These are phyloP conservation scores for Pseudanteris insignis DNA, from an alignment of 2,888 invertebrate species.

Conservation along the genomic window DNA sequence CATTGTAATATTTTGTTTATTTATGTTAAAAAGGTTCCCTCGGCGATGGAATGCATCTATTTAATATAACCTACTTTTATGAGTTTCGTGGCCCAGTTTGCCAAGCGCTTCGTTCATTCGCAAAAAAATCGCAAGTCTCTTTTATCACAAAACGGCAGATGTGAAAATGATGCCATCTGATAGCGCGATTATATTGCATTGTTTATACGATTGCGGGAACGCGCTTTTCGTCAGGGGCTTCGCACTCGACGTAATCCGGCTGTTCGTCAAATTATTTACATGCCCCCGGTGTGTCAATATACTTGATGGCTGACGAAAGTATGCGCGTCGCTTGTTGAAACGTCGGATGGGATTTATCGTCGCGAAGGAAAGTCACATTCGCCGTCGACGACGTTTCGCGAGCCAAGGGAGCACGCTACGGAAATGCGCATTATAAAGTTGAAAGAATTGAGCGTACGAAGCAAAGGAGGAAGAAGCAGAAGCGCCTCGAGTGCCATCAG, in stretches of 20 bases:
- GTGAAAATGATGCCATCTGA: too few species aligned
- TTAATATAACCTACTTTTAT: too few species aligned
- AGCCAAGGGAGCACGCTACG: neutral
- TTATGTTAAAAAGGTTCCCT: too few species aligned
- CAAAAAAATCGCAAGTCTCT: too few species aligned
- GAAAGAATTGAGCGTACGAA: neutral
- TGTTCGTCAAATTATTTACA: constrained; percentile 1
- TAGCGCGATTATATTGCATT: too few species aligned
- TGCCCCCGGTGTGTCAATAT: constrained; percentile 5
- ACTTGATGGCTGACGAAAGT: constrained; percentile 21
- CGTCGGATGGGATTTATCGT: constrained; percentile 30
- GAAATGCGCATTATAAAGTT: constrained; percentile 9
- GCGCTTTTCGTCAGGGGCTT: too few species aligned
- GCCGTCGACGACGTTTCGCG: constrained; percentile 7
- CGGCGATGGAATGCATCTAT: too few species aligned
- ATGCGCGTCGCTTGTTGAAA: constrained; percentile 34
- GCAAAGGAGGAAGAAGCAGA: neutral
- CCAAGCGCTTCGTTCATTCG: too few species aligned
- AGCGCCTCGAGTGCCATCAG: constrained; percentile 39
- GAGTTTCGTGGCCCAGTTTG: too few species aligned
- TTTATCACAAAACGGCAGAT: too few species aligned
- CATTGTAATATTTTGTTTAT: too few species aligned
- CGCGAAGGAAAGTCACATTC: constrained; percentile 28
- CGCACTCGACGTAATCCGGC: neutral
- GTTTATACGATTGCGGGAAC: too few species aligned